Evolutionary conservation across 1,140 invertebrate species (phyloP).

Genomic region (Hyphantria cunea): DNA sequence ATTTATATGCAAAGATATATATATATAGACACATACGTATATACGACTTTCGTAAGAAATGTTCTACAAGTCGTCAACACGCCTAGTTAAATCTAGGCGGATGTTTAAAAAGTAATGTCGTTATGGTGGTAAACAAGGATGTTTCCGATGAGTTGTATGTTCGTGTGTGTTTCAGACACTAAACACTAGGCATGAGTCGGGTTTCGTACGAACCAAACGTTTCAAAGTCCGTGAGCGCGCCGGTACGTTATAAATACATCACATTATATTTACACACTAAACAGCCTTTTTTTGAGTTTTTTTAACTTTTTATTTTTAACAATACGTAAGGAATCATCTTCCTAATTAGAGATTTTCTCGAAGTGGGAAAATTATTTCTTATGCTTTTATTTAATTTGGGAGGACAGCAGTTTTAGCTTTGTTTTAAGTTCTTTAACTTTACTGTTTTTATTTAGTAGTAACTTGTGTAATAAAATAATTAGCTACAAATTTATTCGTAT

Average conservation of each 20-base stretch:
- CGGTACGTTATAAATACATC: constrained; percentile 61
- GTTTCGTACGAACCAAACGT: constrained; percentile 42
- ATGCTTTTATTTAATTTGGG: constrained; percentile 6
- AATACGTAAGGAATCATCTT: constrained; percentile 25
- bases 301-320: constrained; percentile 44
- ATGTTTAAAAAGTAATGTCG: too few species aligned
- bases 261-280: constrained; percentile 57
- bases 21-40: too few species aligned
- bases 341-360: constrained; percentile 10
- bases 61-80: too few species aligned
- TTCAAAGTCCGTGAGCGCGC: constrained; percentile 56
- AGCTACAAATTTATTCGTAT: background rate
- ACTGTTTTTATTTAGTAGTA: too few species aligned
- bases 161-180: constrained; percentile 25
- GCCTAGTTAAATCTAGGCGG: too few species aligned
- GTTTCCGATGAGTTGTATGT: background rate
- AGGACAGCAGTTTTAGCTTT: constrained; percentile 9
- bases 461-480: background rate
- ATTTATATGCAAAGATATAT: too few species aligned
- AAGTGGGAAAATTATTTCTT: constrained; percentile 25
- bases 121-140: too few species aligned
- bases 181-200: constrained; percentile 60
- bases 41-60: too few species aligned
- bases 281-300: constrained; percentile 70
- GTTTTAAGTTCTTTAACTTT: background rate